Conservation (phyloP, 2,888 invertebrate genomes). For the Pseudoips prasinana region DNA sequence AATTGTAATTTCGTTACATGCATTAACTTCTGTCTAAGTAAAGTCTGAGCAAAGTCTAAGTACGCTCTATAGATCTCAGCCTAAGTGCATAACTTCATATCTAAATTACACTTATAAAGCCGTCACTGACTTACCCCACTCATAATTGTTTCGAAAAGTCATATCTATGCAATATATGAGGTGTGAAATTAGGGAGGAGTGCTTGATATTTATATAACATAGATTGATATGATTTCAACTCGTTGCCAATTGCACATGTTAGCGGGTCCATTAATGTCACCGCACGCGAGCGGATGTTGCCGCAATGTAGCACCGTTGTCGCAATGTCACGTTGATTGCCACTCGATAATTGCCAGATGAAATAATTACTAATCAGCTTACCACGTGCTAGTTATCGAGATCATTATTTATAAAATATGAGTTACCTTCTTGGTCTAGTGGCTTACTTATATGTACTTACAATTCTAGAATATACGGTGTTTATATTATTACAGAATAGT, state of each 20-base stretch:
- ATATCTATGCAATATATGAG: not conserved
- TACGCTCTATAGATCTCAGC: no score
- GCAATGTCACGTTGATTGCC: slow-evolving; percentile 36
- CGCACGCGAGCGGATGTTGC: slow-evolving; percentile 40
- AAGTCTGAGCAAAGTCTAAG: no score
- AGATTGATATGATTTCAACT: slow-evolving; percentile 14
- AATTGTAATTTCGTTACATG: no score
- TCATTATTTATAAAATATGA: slow-evolving; percentile 12
- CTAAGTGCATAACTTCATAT: no score
- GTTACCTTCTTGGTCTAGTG: no score
- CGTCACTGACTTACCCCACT: no score
- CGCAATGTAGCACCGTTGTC: slow-evolving; percentile 35
- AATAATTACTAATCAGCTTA: slow-evolving; percentile 25
- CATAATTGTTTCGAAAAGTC: no score
- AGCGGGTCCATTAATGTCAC: slow-evolving; percentile 37
- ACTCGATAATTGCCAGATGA: slow-evolving; percentile 22
- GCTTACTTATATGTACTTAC: no score
- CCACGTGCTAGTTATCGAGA: slow-evolving; percentile 29
- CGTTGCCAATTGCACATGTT: slow-evolving; percentile 27
- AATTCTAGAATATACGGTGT: no score
- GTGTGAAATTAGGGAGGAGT: not conserved
- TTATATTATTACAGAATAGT: no score
- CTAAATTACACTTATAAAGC: no score
- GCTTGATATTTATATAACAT: slow-evolving; percentile 14
- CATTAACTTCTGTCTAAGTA: no score